phyloP scores from a whole-genome alignment of 2,113 vertebrate genomes.

The Pogona vitticeps region DNA sequence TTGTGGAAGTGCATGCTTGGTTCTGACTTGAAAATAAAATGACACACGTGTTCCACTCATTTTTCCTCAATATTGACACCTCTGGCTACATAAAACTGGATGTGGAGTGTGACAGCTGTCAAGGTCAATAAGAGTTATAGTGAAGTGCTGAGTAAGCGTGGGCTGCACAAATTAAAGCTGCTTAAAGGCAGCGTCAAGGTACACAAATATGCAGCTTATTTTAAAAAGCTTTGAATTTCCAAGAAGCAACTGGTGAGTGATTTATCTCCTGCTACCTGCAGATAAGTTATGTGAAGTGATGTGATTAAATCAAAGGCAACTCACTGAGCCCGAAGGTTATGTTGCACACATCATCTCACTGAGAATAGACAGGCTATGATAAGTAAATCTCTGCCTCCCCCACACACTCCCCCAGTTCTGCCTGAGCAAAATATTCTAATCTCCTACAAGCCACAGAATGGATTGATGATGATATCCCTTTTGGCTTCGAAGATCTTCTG shows the following conservation, averaged over 20 bases:
- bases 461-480: background rate
- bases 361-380: conserved; percentile 46
- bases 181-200: conserved; percentile 62
- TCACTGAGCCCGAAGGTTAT: background rate
- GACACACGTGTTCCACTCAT: conserved; percentile 51
- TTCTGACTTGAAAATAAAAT: conserved; percentile 64
- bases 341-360: conserved; percentile 44
- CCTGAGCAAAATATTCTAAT: background rate
- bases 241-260: conserved; percentile 48
- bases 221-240: conserved; percentile 54
- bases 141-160: conserved; percentile 73
- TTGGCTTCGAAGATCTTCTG: background rate
- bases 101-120: conserved; percentile 71
- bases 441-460: background rate
- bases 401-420: conserved; percentile 20
- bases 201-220: conserved; percentile 67
- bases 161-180: conserved; percentile 70
- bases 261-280: conserved; percentile 35
- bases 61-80: conserved; percentile 66
- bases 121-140: conserved; percentile 76
- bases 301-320: conserved; percentile 56
- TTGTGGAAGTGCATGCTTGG: conserved; percentile 59
- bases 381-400: background rate
- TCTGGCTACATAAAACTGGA: conserved; percentile 68
- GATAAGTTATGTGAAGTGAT: conserved; percentile 38